A percentile compares a stretch with the other conserved stretches of the same genome.
Conservation (phyloP, 2,888 invertebrate genomes). For the Caenorhabditis imperialis region DNA sequence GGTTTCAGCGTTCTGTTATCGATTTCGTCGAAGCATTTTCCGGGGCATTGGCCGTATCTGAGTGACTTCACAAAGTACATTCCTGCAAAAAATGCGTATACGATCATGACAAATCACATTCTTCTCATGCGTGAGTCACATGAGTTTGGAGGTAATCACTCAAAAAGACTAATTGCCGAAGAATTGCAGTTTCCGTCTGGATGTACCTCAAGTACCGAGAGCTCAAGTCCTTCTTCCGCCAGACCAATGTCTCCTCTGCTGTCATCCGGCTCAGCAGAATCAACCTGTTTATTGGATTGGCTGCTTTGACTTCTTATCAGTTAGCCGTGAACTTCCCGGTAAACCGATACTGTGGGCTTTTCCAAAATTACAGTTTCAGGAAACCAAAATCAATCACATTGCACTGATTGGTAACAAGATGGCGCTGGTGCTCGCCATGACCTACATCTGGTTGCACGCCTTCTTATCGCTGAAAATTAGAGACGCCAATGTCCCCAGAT, state of each 20-base stretch:
- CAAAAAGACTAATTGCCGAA: too few relatives aligned
- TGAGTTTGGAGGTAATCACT: too few relatives aligned
- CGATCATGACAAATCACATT: constrained; percentile 54
- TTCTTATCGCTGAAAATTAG: constrained; percentile 33
- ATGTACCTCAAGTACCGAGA: constrained; percentile 53
- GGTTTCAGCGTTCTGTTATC: constrained; percentile 48
- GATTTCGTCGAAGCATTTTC: constrained; percentile 43
- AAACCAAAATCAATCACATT: constrained; percentile 46
- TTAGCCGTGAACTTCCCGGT: constrained; percentile 50
- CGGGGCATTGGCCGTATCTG: constrained; percentile 52
- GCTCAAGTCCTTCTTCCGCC: constrained; percentile 43
- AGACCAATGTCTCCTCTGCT: constrained; percentile 1
- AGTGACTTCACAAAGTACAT: constrained; percentile 50
- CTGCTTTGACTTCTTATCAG: constrained; percentile 39
- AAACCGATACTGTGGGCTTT: background rate
- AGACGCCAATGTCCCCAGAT: constrained; percentile 29
- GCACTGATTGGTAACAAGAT: constrained; percentile 28
- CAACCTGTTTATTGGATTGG: constrained; percentile 32
- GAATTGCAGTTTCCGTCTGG: constrained; percentile 46
- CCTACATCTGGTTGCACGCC: constrained; percentile 45
- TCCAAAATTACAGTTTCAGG: constrained; percentile 2
- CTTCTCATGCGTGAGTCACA: constrained; percentile 36
- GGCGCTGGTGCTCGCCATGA: constrained; percentile 26
- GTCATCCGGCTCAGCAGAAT: constrained; percentile 11
- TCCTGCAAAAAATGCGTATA: constrained; percentile 51